Conservation (phyloP, 2,113 vertebrate genomes). For the Delphinus delphis region DNA sequence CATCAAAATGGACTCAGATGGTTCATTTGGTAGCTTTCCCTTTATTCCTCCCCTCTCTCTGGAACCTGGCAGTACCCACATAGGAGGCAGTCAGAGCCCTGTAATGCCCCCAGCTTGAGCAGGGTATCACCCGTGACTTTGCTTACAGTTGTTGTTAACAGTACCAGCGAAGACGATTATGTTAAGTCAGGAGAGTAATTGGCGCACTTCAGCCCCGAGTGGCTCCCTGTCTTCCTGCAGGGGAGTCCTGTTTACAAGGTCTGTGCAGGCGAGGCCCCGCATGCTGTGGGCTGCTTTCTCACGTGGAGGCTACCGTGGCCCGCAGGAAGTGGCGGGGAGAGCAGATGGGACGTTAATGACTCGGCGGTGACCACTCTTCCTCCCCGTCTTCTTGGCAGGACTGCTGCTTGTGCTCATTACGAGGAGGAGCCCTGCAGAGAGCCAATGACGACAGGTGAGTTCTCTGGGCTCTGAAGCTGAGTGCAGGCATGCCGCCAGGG, state of each 20-base stretch:
- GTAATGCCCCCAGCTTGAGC: background rate
- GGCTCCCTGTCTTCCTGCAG: background rate
- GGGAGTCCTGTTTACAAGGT: background rate
- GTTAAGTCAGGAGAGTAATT: background rate
- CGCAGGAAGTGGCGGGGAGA: slow-evolving; percentile 6
- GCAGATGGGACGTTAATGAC: background rate
- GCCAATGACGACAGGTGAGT: slow-evolving; percentile 97
- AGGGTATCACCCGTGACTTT: background rate
- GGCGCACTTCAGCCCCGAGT: background rate
- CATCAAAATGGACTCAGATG: background rate
- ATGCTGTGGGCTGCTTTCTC: background rate
- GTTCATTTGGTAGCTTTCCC: background rate
- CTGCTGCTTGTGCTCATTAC: slow-evolving; percentile 95
- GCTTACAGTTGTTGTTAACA: background rate
- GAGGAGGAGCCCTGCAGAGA: slow-evolving; percentile 96
- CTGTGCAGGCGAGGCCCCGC: background rate
- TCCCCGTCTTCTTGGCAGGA: slow-evolving; percentile 84
- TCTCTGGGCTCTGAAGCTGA: background rate
- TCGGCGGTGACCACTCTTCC: slow-evolving; percentile 17
- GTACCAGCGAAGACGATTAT: background rate
- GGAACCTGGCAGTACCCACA: background rate
- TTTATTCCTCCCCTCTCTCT: background rate
- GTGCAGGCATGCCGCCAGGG: accelerated
- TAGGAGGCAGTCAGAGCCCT: background rate
- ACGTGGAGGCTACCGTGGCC: background rate